Conservation (phyloP, 2,888 invertebrate species). For the Meganola albula region DNA sequence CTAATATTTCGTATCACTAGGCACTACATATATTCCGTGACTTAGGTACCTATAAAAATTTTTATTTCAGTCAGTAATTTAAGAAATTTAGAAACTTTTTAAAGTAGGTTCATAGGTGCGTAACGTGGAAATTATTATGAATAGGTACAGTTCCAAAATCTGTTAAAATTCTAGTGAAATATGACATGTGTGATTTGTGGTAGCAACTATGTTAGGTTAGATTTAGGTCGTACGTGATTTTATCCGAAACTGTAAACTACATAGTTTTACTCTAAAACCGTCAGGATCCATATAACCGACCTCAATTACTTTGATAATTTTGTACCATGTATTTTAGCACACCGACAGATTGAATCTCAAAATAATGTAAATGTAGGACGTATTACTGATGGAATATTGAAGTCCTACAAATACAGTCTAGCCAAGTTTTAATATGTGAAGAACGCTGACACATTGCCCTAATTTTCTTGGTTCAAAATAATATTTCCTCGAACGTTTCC, state of each 20-base stretch:
- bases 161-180: constrained; percentile 15
- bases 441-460: constrained; percentile 49
- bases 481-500: constrained; percentile 60
- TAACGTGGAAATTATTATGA: too few species aligned
- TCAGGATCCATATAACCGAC: constrained; percentile 37
- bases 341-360: constrained; percentile 27
- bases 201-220: constrained; percentile 35
- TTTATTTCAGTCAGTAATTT: too few species aligned
- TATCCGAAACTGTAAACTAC: constrained; percentile 38
- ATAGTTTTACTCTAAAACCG: constrained; percentile 41
- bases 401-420: constrained; percentile 28
- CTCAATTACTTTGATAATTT: constrained; percentile 36
- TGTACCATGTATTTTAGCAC: constrained; percentile 22
- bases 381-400: constrained; percentile 26
- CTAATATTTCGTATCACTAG: too few species aligned
- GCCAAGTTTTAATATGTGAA: constrained; percentile 19
- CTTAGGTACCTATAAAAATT: too few species aligned
- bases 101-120: too few species aligned
- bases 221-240: constrained; percentile 61
- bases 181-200: constrained; percentile 32
- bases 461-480: constrained; percentile 56
- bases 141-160: constrained; percentile 3
- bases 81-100: too few species aligned
- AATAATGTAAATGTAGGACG: constrained; percentile 25
- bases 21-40: too few species aligned